Evolutionary conservation across 1,140 invertebrate genomes (phyloP), one percentile per base, ranked within the genome.

Genomic region (Trichoplusia ni): DNA sequence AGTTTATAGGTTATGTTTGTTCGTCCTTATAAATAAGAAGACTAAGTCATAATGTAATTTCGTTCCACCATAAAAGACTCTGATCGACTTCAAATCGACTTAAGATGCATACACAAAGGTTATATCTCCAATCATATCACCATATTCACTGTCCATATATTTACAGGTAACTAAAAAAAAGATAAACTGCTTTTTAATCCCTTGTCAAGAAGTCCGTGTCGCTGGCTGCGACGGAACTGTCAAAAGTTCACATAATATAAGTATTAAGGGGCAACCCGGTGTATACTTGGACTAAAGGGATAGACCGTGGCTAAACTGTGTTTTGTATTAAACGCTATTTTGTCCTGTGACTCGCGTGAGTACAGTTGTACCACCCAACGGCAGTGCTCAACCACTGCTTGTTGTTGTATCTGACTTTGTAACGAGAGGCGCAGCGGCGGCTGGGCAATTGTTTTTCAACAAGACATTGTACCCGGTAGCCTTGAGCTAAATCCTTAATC

Each of bases 381-480:
- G 53, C 53, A 62, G 77, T 88, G 85, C 60, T 88, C 86, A 89
- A 89, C 86, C 84, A 80, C 75, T 71, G 46, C 2, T 58, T 87
- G 85, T 82, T 74, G 63, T 58, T 38, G 73, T 85, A 85, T 83
- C 84, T 88, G 82, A 81, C 77, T 16, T 23, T 25, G 33, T 44
- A n/a, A n/a, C 38, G 33, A 71, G 81, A 85, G 79, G 73, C 73
- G 79, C 76, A 5, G 18, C 66, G 83, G 85, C 59, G 49, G 87
- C 87, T 86, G 79, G 81, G 71, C 87, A 87, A 90, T 90, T 71
- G 87, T 87, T 69, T 90, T 87, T 88, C 87, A 87, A 90, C 85
- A 87, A 90, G 68, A 82, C 87, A 90, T 90, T 88, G 87, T 1
- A 70, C 66, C 73, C 71, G 69, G 87, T 90, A 90, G 74, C 87